A percentile compares a stretch with the other conserved stretches of the same genome.
Evolutionary conservation across 2,113 vertebrate genomes (phyloP).

Genomic region (Chloebia gouldiae): DNA sequence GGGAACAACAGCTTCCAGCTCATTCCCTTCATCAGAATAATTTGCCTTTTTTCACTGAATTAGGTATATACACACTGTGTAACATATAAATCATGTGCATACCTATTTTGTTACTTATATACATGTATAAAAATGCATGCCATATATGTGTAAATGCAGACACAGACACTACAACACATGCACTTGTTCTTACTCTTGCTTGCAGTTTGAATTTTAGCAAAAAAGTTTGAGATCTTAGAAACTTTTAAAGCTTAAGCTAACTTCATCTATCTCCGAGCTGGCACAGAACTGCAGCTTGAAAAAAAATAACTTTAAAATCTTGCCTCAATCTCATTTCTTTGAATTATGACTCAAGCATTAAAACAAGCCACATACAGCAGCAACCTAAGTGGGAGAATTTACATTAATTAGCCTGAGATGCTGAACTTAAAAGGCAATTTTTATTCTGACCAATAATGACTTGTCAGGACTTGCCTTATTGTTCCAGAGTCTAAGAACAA

Average conservation of each 20-base stretch:
- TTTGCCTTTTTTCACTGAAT: neutral
- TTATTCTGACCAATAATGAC: conserved; percentile 43
- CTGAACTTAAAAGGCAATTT: conserved; percentile 51
- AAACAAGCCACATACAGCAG: conserved; percentile 2
- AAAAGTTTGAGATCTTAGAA: neutral
- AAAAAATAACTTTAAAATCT: neutral
- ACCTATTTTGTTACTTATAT: neutral
- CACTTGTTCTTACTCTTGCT: neutral
- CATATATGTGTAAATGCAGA: neutral
- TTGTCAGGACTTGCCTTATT: conserved; percentile 31
- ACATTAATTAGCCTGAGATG: conserved; percentile 46
- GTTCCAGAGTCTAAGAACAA: conserved; percentile 21
- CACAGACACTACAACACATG: neutral
- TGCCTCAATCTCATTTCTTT: neutral
- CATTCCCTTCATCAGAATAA: neutral
- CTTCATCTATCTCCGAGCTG: neutral
- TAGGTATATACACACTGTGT: neutral
- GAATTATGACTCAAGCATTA: conserved; percentile 41
- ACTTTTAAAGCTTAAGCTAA: neutral
- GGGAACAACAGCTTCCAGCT: neutral
- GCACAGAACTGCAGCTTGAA: neutral
- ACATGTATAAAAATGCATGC: neutral
- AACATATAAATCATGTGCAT: neutral
- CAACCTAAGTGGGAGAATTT: conserved; percentile 28
- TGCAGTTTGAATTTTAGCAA: neutral